Evolutionary conservation across 2,888 invertebrate species (phyloP).

Genomic region (Eupithecia subfuscata): DNA sequence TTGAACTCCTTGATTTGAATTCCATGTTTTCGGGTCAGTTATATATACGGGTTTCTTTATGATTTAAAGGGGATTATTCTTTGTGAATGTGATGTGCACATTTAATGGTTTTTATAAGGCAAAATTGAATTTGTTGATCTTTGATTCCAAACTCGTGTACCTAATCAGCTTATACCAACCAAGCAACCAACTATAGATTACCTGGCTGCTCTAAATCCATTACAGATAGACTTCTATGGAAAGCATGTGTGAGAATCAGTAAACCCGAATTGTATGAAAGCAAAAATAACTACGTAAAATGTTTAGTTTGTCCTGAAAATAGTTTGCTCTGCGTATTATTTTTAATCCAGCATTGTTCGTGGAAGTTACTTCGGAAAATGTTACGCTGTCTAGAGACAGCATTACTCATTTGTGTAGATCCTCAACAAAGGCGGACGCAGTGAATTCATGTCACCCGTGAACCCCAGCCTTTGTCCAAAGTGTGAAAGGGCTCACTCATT

Average conservation of each 20-base stretch:
- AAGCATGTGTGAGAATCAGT: background rate
- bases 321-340: background rate
- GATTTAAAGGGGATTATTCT: too few relatives aligned
- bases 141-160: background rate
- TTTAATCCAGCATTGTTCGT: constrained; percentile 18
- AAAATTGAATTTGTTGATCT: background rate
- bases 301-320: background rate
- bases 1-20: background rate
- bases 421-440: constrained; percentile 69
- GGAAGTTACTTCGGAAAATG: constrained; percentile 32
- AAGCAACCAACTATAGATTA: background rate
- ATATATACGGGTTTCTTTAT: background rate
- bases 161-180: background rate
- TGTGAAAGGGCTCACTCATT: constrained; percentile 84
- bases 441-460: constrained; percentile 79
- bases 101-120: too few relatives aligned
- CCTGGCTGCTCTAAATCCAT: background rate
- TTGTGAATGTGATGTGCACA: too few relatives aligned
- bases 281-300: background rate
- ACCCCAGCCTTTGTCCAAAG: constrained; percentile 79
- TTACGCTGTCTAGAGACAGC: constrained; percentile 25
- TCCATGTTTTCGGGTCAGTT: background rate
- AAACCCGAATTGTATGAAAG: background rate
- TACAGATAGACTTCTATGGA: background rate
- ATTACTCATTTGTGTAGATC: constrained; percentile 58